Evolutionary conservation across 2,797 vertebrate species (phyloP).

Genomic region (Pipistrellus pipistrellus): DNA sequence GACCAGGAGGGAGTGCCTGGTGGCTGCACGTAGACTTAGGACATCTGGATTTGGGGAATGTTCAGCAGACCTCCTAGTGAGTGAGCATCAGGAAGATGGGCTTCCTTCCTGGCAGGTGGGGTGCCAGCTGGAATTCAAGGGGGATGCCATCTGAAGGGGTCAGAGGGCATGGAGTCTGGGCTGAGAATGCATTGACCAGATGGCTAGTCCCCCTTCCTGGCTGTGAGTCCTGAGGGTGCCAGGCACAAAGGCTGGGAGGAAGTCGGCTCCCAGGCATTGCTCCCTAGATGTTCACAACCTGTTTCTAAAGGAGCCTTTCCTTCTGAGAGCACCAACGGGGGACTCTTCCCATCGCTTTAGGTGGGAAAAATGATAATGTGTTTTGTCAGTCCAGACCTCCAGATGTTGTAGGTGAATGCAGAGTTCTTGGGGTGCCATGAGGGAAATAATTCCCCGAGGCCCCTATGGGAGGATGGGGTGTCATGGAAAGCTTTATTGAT

Average conservation of each 20-base stretch:
- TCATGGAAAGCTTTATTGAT: too few relatives aligned
- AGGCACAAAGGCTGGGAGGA: background rate
- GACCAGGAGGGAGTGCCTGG: background rate
- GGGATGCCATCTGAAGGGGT: background rate
- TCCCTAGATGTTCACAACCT: too few relatives aligned
- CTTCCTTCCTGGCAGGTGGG: background rate
- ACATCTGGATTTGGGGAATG: background rate
- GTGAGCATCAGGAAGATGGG: background rate
- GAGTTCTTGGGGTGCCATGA: too few relatives aligned
- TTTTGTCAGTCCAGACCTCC: too few relatives aligned
- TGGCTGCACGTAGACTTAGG: too few relatives aligned
- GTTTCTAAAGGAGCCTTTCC: background rate
- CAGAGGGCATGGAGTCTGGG: background rate
- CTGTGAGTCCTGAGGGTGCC: background rate
- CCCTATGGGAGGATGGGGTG: too few relatives aligned
- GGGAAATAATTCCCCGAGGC: too few relatives aligned
- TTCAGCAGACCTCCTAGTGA: background rate
- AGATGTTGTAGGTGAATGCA: too few relatives aligned
- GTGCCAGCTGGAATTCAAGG: background rate
- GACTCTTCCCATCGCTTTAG: too few relatives aligned
- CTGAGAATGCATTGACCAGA: background rate
- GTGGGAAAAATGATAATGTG: too few relatives aligned
- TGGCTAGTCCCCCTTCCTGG: background rate
- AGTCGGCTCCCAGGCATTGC: too few relatives aligned
- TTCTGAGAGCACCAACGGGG: background rate